phyloP scores from a whole-genome alignment of 1,140 invertebrate genomes.

The Ganaspis sp. region DNA sequence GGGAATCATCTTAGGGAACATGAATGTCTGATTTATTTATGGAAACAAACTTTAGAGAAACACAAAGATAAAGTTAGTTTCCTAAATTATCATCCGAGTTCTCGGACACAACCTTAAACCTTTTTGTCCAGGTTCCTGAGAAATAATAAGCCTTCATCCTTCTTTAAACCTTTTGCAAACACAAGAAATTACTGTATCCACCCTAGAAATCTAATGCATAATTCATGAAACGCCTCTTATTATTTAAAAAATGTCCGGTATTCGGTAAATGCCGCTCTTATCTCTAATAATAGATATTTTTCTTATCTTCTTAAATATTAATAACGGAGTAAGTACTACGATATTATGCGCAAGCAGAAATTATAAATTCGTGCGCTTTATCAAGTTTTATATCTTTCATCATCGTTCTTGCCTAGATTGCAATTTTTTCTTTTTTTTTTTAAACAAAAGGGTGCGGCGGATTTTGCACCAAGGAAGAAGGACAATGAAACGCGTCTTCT shows the following conservation, averaged over 20 bases:
- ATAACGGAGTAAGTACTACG: not conserved
- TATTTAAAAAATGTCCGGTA: not conserved
- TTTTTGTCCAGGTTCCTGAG: no score
- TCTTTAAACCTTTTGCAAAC: not conserved
- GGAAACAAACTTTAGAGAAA: no score
- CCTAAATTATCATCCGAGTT: no score
- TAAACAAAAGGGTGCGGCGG: conserved; percentile 33
- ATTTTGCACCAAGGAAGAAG: conserved; percentile 43
- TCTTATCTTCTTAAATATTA: not conserved
- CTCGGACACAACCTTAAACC: no score
- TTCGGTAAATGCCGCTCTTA: not conserved
- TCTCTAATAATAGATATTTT: not conserved
- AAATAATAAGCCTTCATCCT: no score
- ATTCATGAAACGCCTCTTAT: not conserved
- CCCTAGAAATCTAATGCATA: not conserved
- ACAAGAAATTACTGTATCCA: not conserved
- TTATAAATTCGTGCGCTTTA: conserved; percentile 12
- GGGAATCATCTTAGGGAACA: no score
- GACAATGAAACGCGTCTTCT: conserved; percentile 56
- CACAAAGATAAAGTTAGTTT: no score
- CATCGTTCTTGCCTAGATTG: conserved; percentile 22
- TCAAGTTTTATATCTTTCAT: conserved; percentile 34
- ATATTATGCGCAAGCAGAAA: not conserved
- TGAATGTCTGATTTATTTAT: no score
- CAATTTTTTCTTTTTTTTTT: conserved; percentile 1